These are phyloP conservation scores for Stenopsyche tienmushanensis DNA, from an alignment of 1,140 invertebrate genomes.

Conservation along the genomic window DNA sequence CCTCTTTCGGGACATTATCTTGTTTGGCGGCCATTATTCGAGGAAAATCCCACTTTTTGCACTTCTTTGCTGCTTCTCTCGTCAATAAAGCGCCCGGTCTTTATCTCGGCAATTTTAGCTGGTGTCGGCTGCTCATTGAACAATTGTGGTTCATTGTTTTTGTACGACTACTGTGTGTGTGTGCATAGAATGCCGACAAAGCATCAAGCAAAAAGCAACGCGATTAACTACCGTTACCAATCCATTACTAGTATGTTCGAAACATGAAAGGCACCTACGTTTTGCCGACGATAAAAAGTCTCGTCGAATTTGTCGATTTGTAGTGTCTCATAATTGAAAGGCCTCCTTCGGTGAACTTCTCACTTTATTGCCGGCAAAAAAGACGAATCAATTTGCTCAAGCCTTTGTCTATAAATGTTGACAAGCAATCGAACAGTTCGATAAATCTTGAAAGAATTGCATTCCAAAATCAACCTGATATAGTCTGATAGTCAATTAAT, in stretches of 20 bases:
- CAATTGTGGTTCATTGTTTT: slow-evolving; percentile 28
- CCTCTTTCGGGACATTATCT: background rate
- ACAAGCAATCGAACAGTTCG: no score
- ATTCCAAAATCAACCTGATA: no score
- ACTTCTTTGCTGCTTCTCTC: no score
- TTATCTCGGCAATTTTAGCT: background rate
- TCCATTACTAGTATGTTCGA: background rate
- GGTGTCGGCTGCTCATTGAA: slow-evolving; percentile 24
- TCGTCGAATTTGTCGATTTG: background rate
- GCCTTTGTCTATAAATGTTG: no score
- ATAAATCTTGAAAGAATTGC: no score
- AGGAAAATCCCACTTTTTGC: background rate
- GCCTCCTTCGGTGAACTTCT: no score
- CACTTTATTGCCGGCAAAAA: no score
- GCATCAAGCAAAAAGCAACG: background rate
- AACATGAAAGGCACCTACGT: background rate
- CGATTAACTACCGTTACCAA: slow-evolving; percentile 10
- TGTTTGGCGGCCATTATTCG: background rate
- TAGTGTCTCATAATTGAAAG: no score
- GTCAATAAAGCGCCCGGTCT: background rate
- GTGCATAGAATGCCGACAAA: slow-evolving; percentile 18
- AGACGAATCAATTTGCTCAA: no score
- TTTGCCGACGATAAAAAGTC: background rate
- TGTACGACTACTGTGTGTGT: slow-evolving; percentile 9
- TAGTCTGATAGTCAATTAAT: no score